Percentiles rank a stretch among this genome's conserved stretches.
Conservation (phyloP, 2,797 vertebrate species). For the Microcaecilia unicolor region DNA sequence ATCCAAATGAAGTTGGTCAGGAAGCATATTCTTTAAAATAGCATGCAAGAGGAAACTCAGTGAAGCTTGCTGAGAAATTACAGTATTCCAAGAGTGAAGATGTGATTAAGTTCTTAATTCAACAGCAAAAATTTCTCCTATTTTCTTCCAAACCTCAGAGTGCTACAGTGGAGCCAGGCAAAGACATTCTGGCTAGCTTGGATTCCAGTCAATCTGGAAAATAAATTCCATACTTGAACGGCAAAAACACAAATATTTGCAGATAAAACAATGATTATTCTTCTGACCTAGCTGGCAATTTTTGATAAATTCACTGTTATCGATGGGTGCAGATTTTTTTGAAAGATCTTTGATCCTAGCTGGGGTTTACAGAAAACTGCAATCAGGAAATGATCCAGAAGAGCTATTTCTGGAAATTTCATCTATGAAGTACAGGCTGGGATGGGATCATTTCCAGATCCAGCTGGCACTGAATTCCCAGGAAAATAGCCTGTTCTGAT, state of each 20-base stretch:
- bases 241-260: conserved; percentile 27
- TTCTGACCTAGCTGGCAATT: too few relatives aligned
- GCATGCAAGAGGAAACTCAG: conserved; percentile 1
- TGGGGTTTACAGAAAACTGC: too few relatives aligned
- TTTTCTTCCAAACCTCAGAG: conserved; percentile 38
- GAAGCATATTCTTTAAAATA: conserved; percentile 30
- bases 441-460: too few relatives aligned
- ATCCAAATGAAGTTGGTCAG: conserved; percentile 18
- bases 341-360: too few relatives aligned
- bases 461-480: too few relatives aligned
- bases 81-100: conserved; percentile 22
- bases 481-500: too few relatives aligned
- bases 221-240: conserved; percentile 14
- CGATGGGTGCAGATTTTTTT: too few relatives aligned
- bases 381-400: too few relatives aligned
- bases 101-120: conserved; percentile 34
- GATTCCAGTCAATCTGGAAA: conserved; percentile 26
- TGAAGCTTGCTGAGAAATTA: background rate
- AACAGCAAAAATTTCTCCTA: conserved; percentile 32
- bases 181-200: conserved; percentile 26
- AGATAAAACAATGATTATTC: conserved; percentile 12
- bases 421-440: too few relatives aligned
- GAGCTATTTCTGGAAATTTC: too few relatives aligned
- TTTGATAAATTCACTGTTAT: too few relatives aligned
- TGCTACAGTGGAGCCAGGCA: conserved; percentile 28